Base-by-base conservation (phyloP, 2,797 vertebrate genomes). In the Takifugu rubripes region DNA sequence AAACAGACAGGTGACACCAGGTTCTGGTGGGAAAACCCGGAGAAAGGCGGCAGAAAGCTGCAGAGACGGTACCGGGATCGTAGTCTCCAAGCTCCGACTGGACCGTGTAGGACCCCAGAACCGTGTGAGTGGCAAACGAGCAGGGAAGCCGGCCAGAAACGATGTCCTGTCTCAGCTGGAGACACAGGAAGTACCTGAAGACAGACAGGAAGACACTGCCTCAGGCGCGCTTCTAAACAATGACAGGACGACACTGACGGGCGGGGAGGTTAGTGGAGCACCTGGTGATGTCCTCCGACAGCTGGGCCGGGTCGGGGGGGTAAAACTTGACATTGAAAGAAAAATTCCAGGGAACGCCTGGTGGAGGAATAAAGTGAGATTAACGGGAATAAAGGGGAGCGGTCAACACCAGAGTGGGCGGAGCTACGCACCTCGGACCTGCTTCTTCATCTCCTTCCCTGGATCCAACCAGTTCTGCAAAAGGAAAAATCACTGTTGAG, bases 251-350 rank as follows among this genome's bases (percentile, higher is more conserved):
- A 9, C 31, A 6, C 27, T 29, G 49, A 25, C 8, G 1, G n/a
- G n/a, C 2, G 7, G 51, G 29, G 57, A 9, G 15, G 1, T 5
- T 25, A 33, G 27, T 29, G 2, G 46, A 6, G 40, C 83, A 98
- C 97, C 97, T 94, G 87, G 94, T 98, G 75, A 99, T 94, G 83
- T 99, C 97, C 88, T 99, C 97, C 49, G 94, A 94, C 26, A 98
- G 92, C 87, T 96, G 96, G 59, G 93, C 88, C 2, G 96, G 97
- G 72, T 98, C 93, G 25, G 95, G 96, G 62, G 97, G 96, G 74
- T 99, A 99, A 88, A 99, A 99, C 83, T 99, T 99, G 43, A 98
- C 94, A 75, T 95, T 98, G 78, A 98, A 98, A 5, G 91, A 92
- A 84, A 99, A 98, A 71, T 92, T 93, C 96, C 96, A 98, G 71